Percentiles rank a stretch among this genome's conserved stretches.
These are phyloP conservation scores for Aurelia coerulea DNA, from an alignment of 30 jellyfish, hydroid and myxozoan species.

Conservation along the genomic window DNA sequence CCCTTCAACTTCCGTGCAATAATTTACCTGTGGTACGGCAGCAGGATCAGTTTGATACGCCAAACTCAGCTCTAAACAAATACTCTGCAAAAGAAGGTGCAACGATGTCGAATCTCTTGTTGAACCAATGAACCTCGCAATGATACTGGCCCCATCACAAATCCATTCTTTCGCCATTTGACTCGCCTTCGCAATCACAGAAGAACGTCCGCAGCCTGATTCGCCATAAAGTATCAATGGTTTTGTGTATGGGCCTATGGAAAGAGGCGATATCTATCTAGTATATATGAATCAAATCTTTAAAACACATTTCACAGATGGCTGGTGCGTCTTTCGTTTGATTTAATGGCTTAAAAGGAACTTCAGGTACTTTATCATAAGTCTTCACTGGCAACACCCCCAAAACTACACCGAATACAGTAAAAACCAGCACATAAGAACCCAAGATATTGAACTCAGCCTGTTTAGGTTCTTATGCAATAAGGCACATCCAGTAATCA, in stretches of 20 bases:
- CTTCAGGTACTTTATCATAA: too few relatives aligned
- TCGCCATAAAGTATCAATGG: slow-evolving; percentile 66
- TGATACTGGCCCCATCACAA: slow-evolving; percentile 58
- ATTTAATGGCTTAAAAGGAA: too few relatives aligned
- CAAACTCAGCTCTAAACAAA: slow-evolving; percentile 79
- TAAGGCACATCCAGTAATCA: too few relatives aligned
- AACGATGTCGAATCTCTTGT: slow-evolving; percentile 81
- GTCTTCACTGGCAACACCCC: too few relatives aligned
- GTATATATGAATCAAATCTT: too few relatives aligned
- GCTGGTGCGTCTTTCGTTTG: too few relatives aligned
- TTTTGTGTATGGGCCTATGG: slow-evolving; percentile 59
- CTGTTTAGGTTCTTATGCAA: too few relatives aligned
- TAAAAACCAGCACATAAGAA: too few relatives aligned
- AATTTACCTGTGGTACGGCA: slow-evolving; percentile 78
- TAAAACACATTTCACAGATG: too few relatives aligned
- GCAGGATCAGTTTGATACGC: slow-evolving; percentile 84
- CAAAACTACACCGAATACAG: too few relatives aligned
- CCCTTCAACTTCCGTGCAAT: too few relatives aligned
- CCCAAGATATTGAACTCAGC: too few relatives aligned
- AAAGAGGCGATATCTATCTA: background rate
- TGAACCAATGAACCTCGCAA: slow-evolving; percentile 67
- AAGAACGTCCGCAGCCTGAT: slow-evolving; percentile 51
- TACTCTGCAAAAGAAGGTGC: slow-evolving; percentile 60
- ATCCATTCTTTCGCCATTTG: slow-evolving; percentile 65
- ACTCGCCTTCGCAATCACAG: slow-evolving; percentile 58